Base-by-base conservation (phyloP, 1,140 invertebrate species). In the Drosophila sp. region DNA sequence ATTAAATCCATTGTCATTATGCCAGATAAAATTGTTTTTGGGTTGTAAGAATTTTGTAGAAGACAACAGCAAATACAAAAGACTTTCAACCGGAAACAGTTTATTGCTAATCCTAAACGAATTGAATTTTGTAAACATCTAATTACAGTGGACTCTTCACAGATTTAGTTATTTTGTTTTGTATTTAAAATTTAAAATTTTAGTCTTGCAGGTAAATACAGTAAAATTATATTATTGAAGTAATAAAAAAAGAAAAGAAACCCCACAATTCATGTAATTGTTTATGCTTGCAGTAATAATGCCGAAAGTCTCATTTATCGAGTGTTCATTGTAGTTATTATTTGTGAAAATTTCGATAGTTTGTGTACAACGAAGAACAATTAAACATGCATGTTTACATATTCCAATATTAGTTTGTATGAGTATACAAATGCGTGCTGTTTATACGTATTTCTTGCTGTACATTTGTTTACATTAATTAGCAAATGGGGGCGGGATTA, bases 401-500 rank as follows among this genome's bases (percentile, higher is more conserved):
- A 46, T 2, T 2, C 13, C 56, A 34, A 29, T 34, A 45, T 32
- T 59, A 59, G 56, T 43, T 46, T 32, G 32, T 59, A 46, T 32
- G 32, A 46, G 34, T 54, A 54, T 40, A 25, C 34, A 40, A 18
- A 25, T 4, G 29, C 8, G 11, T 36, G 32, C 36, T 36, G 29
- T 53, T 14, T 36, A 9, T 34, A 53, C 27, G 13, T 36, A 14
- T 48, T 36, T 9, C 7, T 11, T 16, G 51, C 21, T 21, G 16
- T 59, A 36, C 14, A 32, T 29, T 46, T 43, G 50, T 53, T 53
- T 53, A 53, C 50, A 36, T 53, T 36, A 53, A 53, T 53, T 34
- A 27, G 29, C 7, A 72, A 67, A 59, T 71, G 32, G 34, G 36
- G 36, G 32, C 32, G 14, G 29, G 32, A 63, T 70, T 18, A 38